These are phyloP conservation scores for Ophthalmolycus amberensis DNA, from an alignment of 2,113 vertebrate species.

Conservation along the genomic window DNA sequence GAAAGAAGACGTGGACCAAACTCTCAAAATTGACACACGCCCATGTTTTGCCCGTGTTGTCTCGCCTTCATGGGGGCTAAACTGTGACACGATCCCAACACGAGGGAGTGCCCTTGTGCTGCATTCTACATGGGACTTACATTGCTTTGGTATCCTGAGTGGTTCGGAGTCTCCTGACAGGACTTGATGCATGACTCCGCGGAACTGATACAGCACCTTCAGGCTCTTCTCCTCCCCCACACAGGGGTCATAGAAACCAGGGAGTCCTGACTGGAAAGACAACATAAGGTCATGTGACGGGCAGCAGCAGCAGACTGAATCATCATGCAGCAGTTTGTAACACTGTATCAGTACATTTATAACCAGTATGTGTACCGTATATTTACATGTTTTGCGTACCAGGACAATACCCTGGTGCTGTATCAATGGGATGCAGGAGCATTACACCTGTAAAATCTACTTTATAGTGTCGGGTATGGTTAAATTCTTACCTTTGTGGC, in stretches of 20 bases:
- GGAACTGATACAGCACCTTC: slow-evolving; percentile 98
- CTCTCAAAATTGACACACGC: no score
- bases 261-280: slow-evolving; percentile 90
- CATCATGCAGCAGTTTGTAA: neutral
- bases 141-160: slow-evolving; percentile 99
- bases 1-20: no score
- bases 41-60: neutral
- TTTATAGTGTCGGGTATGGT: neutral
- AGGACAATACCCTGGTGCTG: neutral
- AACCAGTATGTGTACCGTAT: neutral
- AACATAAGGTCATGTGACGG: slow-evolving; percentile 36
- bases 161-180: slow-evolving; percentile 91
- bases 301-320: neutral
- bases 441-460: neutral
- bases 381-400: neutral
- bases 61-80: neutral
- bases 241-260: slow-evolving; percentile 97
- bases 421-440: neutral
- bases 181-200: slow-evolving; percentile 97
- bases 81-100: neutral
- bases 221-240: slow-evolving; percentile 97
- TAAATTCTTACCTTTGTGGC: slow-evolving; percentile 89
- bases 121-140: slow-evolving; percentile 81
- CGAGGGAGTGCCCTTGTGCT: neutral
- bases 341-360: neutral